Percentiles rank a stretch among this genome's conserved stretches.
These are phyloP conservation scores for Cerceris ruficornis DNA, from an alignment of 2,888 invertebrate genomes.

Conservation along the genomic window DNA sequence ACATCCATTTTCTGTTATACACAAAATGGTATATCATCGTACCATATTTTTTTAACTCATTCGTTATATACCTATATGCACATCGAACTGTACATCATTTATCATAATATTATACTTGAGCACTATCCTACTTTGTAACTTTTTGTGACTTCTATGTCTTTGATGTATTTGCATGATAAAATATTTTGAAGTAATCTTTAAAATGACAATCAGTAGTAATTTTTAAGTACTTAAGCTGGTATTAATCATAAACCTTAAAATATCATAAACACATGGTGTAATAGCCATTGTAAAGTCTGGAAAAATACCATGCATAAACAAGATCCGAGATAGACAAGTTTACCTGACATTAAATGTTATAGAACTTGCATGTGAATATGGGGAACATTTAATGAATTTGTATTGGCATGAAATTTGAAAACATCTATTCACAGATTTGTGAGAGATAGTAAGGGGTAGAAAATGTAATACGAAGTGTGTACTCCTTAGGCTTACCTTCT, in stretches of 20 bases:
- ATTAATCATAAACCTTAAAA: constrained; percentile 27
- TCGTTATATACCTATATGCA: too few relatives aligned
- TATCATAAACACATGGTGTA: constrained; percentile 12
- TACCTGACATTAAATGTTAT: constrained; percentile 38
- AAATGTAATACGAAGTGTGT: constrained; percentile 74
- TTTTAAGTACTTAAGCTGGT: neutral
- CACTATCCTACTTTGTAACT: neutral
- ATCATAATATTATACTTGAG: neutral
- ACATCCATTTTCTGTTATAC: too few relatives aligned
- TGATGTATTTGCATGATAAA: too few relatives aligned
- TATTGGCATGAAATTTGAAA: constrained; percentile 45
- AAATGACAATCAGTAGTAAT: too few relatives aligned
- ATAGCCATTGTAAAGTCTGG: constrained; percentile 39
- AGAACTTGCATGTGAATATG: constrained; percentile 54
- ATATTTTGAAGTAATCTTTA: too few relatives aligned
- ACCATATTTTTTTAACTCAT: too few relatives aligned
- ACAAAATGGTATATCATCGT: neutral
- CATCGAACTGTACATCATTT: too few relatives aligned
- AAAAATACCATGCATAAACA: constrained; percentile 63
- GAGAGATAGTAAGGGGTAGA: constrained; percentile 70
- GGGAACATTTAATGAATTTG: constrained; percentile 48
- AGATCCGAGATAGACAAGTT: constrained; percentile 53
- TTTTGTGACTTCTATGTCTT: too few relatives aligned
- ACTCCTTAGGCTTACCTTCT: constrained; percentile 79
- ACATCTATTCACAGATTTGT: constrained; percentile 65